These are phyloP conservation scores for Phaenicophaeus curvirostris DNA, from an alignment of 2,797 vertebrate genomes.

Conservation along the genomic window DNA sequence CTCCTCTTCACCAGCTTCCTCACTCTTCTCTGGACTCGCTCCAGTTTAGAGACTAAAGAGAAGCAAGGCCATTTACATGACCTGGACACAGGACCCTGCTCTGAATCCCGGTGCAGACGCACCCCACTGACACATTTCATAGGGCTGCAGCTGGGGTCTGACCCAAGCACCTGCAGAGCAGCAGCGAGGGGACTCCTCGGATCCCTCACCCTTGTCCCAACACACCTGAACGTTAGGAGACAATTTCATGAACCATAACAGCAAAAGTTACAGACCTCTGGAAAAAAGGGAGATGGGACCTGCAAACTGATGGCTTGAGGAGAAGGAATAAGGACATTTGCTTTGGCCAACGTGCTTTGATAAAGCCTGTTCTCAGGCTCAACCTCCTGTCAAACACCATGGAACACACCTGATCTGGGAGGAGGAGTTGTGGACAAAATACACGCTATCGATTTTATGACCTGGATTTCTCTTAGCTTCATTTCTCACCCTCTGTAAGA, in stretches of 20 bases:
- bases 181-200: background rate
- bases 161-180: background rate
- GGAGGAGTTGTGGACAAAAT: background rate
- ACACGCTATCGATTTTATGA: fast-evolving
- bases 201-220: background rate
- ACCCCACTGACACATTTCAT: background rate
- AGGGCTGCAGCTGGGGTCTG: background rate
- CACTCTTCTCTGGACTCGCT: no score
- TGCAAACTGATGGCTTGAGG: background rate
- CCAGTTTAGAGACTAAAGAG: background rate
- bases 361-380: background rate
- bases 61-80: fast-evolving
- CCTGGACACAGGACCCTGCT: fast-evolving
- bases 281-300: background rate
- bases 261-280: background rate
- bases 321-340: fast-evolving
- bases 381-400: fast-evolving
- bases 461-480: background rate
- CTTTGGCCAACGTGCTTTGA: background rate
- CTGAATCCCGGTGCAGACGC: background rate
- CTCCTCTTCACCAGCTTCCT: no score
- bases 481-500: background rate
- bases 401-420: background rate
- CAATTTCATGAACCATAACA: background rate
- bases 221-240: fast-evolving